Conservation (phyloP, 2,797 vertebrate species). For the Pampus argenteus region DNA sequence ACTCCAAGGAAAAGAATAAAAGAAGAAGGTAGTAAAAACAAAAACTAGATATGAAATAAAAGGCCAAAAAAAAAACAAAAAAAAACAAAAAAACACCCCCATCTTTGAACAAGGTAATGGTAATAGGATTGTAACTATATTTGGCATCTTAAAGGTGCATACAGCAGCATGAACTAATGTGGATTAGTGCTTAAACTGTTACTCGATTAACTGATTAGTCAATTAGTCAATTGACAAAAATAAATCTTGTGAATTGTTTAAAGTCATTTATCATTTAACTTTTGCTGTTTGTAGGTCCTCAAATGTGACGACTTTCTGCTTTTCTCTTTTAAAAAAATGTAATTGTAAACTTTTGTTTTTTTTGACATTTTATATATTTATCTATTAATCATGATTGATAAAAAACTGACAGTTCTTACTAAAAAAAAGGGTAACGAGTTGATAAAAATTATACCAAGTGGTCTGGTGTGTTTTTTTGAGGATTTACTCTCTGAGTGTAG, state of each 20-base stretch:
- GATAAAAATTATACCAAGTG: background rate
- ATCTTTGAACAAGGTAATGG: background rate
- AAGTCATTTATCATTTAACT: background rate
- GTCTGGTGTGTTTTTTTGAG: background rate
- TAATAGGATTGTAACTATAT: too few relatives aligned
- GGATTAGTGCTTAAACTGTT: background rate
- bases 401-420: background rate
- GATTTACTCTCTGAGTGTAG: background rate
- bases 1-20: background rate
- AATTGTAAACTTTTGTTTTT: background rate
- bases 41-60: conserved; percentile 3
- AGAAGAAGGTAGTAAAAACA: background rate
- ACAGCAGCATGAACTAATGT: background rate
- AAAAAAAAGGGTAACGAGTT: background rate
- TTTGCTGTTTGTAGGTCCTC: background rate
- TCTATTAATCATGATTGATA: background rate
- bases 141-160: conserved; percentile 4
- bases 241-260: too few relatives aligned
- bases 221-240: too few relatives aligned
- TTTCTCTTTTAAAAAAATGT: background rate
- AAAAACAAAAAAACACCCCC: too few relatives aligned
- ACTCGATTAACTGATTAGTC: background rate
- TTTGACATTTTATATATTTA: background rate
- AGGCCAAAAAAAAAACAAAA: too few relatives aligned
- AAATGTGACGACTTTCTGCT: background rate